Evolutionary conservation across 2,797 vertebrate genomes (phyloP).

Genomic region (Coracias cyanogaster): DNA sequence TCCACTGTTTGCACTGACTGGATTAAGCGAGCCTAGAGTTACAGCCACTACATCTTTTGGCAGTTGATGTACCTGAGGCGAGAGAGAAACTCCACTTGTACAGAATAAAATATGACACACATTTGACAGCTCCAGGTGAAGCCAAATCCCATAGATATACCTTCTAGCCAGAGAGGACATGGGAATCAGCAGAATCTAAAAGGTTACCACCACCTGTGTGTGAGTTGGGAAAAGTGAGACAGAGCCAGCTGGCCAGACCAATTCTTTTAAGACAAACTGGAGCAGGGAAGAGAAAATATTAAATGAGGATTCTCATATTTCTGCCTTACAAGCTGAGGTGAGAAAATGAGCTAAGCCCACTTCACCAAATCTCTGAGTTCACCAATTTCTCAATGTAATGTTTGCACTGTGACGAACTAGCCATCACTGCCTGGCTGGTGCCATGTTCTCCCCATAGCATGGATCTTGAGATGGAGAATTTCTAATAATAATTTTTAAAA

Average conservation of each 20-base stretch:
- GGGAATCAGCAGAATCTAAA: slow-evolving; percentile 79
- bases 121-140: background rate
- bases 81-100: background rate
- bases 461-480: background rate
- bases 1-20: background rate
- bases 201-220: slow-evolving; percentile 74
- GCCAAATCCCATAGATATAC: background rate
- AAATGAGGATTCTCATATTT: background rate
- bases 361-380: background rate
- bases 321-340: background rate
- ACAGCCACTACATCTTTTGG: background rate
- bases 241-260: background rate
- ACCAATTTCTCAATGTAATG: background rate
- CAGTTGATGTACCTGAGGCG: background rate
- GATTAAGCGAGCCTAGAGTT: background rate
- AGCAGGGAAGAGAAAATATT: background rate
- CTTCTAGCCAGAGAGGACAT: background rate
- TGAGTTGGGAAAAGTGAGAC: background rate
- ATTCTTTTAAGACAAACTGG: background rate
- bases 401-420: background rate
- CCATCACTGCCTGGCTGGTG: background rate
- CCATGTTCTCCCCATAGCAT: background rate
- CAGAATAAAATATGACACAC: background rate
- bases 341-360: background rate
- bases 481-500: background rate